Base-by-base conservation (phyloP, 2,888 invertebrate species). In the Corythucha ciliata region DNA sequence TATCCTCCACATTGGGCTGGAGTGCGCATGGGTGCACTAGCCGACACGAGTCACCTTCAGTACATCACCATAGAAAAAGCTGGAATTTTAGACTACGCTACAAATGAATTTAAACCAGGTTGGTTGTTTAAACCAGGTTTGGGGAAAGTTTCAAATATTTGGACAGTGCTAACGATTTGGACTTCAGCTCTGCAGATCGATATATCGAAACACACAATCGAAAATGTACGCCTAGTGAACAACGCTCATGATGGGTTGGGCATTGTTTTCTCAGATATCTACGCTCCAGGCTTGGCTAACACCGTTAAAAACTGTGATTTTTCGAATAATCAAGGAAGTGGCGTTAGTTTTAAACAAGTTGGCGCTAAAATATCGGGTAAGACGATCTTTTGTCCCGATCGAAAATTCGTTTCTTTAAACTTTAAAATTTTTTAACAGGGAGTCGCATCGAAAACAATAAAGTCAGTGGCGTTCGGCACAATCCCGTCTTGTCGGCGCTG, bases 1-100 rank as follows among this genome's bases (percentile, higher is more conserved):
- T 87, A 89, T 59, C 85, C 86, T 62, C 85, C 87, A 0, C 87
- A 88, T 27, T 96, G 96, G 96, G 91, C 93, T 1, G 96, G 96
- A 1, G 71, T 96, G 1, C 74, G 94, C 59, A 82, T 94, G 60
- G 89, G 93, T 33, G 86, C 90, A 49, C 72, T 91, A 48, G 83
- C 94, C 1, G 87, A 89, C 65, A 74, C 89, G 60, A 82, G 87
- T 18, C 86, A 89, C 64, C 72, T 96, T 56, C 89, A 91, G 66
- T 89, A 83, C 61, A 77, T 92, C 5, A 85, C 83, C 2, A 80
- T 96, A 37, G 91, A 94, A 69, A 83, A 82, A 67, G 92, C 96
- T 4, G 98, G 98, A 0, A 74, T 97, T 1, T 74, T 94, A 47
- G 97, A 98, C 70, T 94, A 91, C 65, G 80, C 87, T 0, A 89